Evolutionary conservation across 2,113 vertebrate species (phyloP).

Genomic region (Aptenodytes patagonicus): DNA sequence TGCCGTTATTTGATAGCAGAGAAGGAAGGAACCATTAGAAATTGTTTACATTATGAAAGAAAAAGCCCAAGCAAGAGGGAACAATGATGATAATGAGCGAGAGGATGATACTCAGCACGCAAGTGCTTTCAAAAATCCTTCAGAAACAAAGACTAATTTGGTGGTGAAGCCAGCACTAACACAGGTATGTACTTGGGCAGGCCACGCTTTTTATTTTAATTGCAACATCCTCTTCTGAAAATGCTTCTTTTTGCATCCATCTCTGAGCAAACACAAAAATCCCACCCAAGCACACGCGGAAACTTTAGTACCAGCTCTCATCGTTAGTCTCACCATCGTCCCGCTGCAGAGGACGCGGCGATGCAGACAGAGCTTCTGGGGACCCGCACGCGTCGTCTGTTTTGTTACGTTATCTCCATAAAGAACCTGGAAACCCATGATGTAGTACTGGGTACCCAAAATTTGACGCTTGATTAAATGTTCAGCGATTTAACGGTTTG

Average conservation of each 20-base stretch:
- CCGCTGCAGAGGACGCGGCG: not conserved
- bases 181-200: not conserved
- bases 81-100: not conserved
- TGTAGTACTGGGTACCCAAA: not conserved
- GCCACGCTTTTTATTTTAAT: not conserved
- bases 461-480: not conserved
- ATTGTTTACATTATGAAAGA: not conserved
- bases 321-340: no score
- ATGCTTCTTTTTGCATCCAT: not conserved
- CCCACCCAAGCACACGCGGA: no score
- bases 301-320: not conserved
- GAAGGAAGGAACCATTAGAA: not conserved
- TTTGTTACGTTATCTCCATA: not conserved
- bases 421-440: not conserved
- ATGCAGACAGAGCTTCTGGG: no score
- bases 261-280: not conserved
- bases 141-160: not conserved
- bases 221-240: not conserved
- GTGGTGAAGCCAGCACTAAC: not conserved
- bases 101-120: not conserved
- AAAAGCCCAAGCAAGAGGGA: not conserved
- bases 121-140: not conserved
- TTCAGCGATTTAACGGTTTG: not conserved
- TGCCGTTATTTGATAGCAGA: not conserved
- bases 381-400: accelerated